Evolutionary conservation across 2,888 invertebrate species (phyloP), one percentile per base, ranked within the genome.

Genomic region (Diabrotica balteata): DNA sequence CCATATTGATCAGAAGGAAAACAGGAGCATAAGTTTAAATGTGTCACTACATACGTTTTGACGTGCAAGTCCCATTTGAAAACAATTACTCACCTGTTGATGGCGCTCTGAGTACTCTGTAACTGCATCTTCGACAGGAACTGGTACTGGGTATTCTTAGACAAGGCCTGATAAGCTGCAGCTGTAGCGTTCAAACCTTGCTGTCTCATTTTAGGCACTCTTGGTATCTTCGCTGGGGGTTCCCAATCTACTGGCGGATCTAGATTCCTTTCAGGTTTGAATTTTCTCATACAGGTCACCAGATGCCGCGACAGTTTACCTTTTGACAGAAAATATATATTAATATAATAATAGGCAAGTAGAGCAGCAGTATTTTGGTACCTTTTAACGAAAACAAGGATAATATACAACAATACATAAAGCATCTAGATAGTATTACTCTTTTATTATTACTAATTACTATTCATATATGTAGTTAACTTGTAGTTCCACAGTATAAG

Each of bases 171-270:
- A 71, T 82, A 82, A 44, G 85, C 86, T 3, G 86, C 82, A 59
- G 85, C 86, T 3, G 86, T 82, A 73, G 79, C 79, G 60, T 78
- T 80, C 61, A 81, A 68, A 22, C 80, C 82, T 46, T 79, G 79
- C 66, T 82, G 83, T 70, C 84, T 80, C 80, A 84, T 80, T 69
- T 84, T 80, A 63, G 84, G 84, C 78, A 92, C 88, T 85, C 93
- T 90, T 70, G 95, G 94, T 84, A 96, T 95, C 84, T 96, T 96
- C 6, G 96, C 96, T 1, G 96, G 96, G 1, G 95, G 95, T 80
- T 96, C 96, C 94, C 95, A 96, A 80, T 96, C 96, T 1, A 90
- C 85, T 0, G 96, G 94, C 7, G 96, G 96, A 74, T 93, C 91
- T 76, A 94, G 86, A 85, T 97, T 97, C 55, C 90, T 85, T 73